Evolutionary conservation across 2,113 vertebrate genomes (phyloP).

Genomic region (Pithys albifrons): DNA sequence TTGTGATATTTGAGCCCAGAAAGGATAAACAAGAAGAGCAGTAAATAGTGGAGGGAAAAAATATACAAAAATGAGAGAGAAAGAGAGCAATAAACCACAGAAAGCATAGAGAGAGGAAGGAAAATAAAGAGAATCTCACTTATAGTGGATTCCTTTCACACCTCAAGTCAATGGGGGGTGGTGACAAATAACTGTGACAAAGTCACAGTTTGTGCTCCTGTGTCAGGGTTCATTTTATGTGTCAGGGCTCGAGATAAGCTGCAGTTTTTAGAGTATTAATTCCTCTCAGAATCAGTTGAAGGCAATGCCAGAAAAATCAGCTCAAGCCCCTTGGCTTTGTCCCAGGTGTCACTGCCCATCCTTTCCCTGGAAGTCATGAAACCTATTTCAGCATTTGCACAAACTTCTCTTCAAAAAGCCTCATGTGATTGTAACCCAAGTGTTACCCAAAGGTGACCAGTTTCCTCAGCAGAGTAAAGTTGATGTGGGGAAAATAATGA

Average conservation of each 20-base stretch:
- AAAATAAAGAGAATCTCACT: background rate
- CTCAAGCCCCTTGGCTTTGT: background rate
- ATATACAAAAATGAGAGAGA: background rate
- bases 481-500: background rate
- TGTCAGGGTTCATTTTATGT: background rate
- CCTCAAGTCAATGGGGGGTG: too few relatives aligned
- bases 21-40: background rate
- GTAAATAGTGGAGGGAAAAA: background rate
- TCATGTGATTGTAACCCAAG: fast-evolving
- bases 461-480: background rate
- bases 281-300: background rate
- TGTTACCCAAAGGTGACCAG: background rate
- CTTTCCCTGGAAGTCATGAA: background rate
- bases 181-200: background rate
- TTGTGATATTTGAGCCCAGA: background rate
- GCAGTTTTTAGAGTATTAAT: background rate
- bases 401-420: background rate
- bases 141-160: background rate
- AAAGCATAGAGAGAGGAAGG: background rate
- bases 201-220: background rate
- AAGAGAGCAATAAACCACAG: background rate
- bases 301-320: background rate
- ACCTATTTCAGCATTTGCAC: background rate
- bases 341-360: background rate
- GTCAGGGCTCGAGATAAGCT: background rate